phyloP scores from a whole-genome alignment of 1,140 invertebrate species.

The Leptopilina clavipes region DNA sequence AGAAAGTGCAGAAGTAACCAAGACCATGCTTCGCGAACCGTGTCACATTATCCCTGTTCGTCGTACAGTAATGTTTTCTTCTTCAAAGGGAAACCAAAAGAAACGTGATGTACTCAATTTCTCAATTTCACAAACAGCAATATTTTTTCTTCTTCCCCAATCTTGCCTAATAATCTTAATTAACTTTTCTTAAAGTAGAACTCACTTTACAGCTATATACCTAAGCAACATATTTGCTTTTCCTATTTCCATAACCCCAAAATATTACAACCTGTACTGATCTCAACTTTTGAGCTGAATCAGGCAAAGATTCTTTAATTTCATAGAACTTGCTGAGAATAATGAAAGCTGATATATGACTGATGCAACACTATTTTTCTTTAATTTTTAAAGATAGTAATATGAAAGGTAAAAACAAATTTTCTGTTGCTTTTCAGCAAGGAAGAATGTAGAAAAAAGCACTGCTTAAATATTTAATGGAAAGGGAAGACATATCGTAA shows the following conservation, averaged over 20 bases:
- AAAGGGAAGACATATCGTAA: conserved; percentile 13
- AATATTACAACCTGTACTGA: too few species aligned
- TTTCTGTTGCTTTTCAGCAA: not conserved
- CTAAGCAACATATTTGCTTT: too few species aligned
- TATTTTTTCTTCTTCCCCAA: not conserved
- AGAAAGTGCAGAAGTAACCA: conserved; percentile 33
- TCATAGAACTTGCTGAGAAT: too few species aligned
- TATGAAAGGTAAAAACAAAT: not conserved
- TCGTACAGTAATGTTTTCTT: conserved; percentile 1
- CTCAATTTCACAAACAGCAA: not conserved
- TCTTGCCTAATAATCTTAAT: not conserved
- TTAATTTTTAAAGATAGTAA: too few species aligned
- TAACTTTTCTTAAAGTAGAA: not conserved
- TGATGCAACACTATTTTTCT: too few species aligned
- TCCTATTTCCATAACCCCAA: too few species aligned
- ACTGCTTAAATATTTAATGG: conserved; percentile 16
- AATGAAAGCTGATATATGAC: too few species aligned
- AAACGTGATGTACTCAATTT: not conserved
- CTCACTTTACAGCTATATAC: not conserved
- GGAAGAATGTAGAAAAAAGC: not conserved
- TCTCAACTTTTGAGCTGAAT: too few species aligned
- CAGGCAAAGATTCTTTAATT: too few species aligned
- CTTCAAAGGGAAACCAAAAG: conserved; percentile 17
- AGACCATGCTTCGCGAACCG: conserved; percentile 26
- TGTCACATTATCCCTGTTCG: conserved; percentile 23